phyloP scores from a whole-genome alignment of 2,888 invertebrate genomes.

The Synergus japonicus region DNA sequence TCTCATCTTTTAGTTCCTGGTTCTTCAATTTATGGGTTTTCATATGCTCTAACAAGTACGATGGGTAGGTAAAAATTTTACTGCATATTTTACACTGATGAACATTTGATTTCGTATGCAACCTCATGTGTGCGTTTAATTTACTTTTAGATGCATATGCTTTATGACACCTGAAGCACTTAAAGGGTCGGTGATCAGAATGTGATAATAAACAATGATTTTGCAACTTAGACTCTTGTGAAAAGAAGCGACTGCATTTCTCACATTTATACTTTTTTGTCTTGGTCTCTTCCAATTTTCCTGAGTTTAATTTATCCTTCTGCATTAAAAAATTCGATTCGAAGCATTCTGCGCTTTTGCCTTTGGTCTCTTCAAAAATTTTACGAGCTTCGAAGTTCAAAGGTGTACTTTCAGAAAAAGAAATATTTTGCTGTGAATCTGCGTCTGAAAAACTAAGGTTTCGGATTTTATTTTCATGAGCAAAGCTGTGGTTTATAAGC shows the following conservation, averaged over 20 bases:
- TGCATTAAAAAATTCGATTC: not conserved
- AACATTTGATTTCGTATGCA: constrained; percentile 71
- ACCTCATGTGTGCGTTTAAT: constrained; percentile 71
- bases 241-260: constrained; percentile 65
- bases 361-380: constrained; percentile 45
- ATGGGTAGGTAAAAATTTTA: constrained; percentile 75
- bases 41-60: constrained; percentile 73
- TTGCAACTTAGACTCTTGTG: constrained; percentile 70
- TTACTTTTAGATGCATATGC: constrained; percentile 73
- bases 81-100: constrained; percentile 74
- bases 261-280: constrained; percentile 66
- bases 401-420: constrained; percentile 50
- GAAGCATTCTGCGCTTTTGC: constrained; percentile 39
- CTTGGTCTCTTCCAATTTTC: constrained; percentile 11
- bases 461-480: constrained; percentile 62
- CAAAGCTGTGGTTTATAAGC: constrained; percentile 66
- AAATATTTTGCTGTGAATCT: constrained; percentile 50
- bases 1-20: constrained; percentile 40
- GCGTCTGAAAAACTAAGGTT: constrained; percentile 59
- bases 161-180: constrained; percentile 69
- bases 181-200: constrained; percentile 68
- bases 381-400: constrained; percentile 53
- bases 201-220: constrained; percentile 68
- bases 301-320: constrained; percentile 41
- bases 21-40: constrained; percentile 67